Evolutionary conservation across 2,113 vertebrate genomes (phyloP).

Genomic region (Numenius arquata): DNA sequence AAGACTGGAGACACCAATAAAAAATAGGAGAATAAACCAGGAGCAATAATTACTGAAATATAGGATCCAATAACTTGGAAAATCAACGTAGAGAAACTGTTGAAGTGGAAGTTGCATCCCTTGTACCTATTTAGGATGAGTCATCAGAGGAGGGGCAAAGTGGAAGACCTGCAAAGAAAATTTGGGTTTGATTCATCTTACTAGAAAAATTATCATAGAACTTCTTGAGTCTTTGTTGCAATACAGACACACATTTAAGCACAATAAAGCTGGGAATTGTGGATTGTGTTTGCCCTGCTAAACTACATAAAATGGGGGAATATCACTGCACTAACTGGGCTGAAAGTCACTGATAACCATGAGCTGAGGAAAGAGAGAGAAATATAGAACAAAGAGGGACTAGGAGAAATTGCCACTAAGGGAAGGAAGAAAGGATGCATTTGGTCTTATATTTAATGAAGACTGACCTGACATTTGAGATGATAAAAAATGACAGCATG

Average conservation of each 20-base stretch:
- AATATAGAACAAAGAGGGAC: not conserved
- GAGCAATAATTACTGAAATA: slow-evolving; percentile 19
- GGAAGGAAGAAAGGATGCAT: not conserved
- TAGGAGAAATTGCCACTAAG: not conserved
- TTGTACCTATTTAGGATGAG: not conserved
- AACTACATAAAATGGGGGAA: not conserved
- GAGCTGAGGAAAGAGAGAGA: not conserved
- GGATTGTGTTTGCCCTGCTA: not conserved
- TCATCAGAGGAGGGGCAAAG: not conserved
- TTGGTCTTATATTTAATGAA: not conserved
- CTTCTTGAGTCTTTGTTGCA: not conserved
- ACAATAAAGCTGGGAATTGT: not conserved
- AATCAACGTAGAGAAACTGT: not conserved
- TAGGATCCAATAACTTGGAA: not conserved
- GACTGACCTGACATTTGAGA: slow-evolving; percentile 13
- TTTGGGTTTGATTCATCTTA: not conserved
- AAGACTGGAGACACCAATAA: not conserved
- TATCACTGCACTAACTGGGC: accelerated
- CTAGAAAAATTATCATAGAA: not conserved
- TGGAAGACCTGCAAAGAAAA: not conserved
- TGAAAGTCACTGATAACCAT: not conserved
- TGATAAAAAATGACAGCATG: slow-evolving; percentile 4
- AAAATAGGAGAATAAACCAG: not conserved
- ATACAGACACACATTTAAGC: not conserved
- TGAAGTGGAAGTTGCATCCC: not conserved